Evolutionary conservation across 23 tunicate genomes (phyloP).

Genomic region (Clavelina lepadiformis): DNA sequence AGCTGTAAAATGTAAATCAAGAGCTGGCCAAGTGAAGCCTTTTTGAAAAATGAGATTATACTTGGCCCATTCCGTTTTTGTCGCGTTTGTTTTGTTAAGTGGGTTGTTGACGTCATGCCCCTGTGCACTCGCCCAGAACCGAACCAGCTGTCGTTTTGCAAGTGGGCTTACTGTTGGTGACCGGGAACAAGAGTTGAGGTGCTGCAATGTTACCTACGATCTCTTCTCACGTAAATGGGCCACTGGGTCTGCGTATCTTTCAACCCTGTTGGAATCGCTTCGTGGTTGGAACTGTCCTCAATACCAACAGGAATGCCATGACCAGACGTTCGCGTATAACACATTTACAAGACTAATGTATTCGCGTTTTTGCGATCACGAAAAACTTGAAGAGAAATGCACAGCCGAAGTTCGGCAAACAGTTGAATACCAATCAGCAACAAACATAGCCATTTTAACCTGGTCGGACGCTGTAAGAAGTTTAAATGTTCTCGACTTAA

Average conservation of each 20-base stretch:
- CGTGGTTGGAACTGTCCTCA: constrained; percentile 13
- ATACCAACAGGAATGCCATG: constrained; percentile 9
- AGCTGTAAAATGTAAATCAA: too few species aligned
- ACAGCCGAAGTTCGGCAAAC: too few species aligned
- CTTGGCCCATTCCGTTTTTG: too few species aligned
- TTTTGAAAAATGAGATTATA: too few species aligned
- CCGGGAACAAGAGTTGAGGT: neutral
- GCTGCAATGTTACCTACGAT: neutral
- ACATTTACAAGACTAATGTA: constrained; percentile 6
- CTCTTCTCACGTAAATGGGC: neutral
- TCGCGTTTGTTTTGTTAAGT: too few species aligned
- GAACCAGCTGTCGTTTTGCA: constrained; percentile 1
- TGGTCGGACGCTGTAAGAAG: neutral
- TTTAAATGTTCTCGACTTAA: neutral
- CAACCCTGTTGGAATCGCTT: constrained; percentile 5
- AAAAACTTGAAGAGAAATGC: constrained; percentile 8
- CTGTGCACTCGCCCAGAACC: too few species aligned
- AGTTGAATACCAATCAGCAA: too few species aligned
- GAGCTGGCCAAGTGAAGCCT: too few species aligned
- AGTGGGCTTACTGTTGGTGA: constrained; percentile 1
- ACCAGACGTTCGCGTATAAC: constrained; percentile 10
- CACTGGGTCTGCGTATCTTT: neutral
- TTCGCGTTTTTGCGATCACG: constrained; percentile 1
- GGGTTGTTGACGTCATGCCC: too few species aligned
- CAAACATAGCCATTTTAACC: too few species aligned